phyloP scores from a whole-genome alignment of 2,113 vertebrate species.

The Callipepla squamata region DNA sequence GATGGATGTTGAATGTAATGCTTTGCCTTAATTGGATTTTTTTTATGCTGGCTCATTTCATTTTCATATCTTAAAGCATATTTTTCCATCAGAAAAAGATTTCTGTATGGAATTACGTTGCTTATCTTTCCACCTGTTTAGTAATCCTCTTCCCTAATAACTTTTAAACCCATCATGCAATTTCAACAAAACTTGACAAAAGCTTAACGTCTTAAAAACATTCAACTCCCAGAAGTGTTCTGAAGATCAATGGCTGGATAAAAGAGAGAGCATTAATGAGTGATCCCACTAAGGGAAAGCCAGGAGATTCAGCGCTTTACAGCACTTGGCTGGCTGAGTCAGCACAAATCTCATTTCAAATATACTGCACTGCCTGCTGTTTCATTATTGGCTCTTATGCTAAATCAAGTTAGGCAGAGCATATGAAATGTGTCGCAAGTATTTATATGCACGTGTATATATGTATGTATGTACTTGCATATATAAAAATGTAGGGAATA shows the following conservation, averaged over 20 bases:
- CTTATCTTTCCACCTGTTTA: not conserved
- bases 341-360: not conserved
- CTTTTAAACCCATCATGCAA: not conserved
- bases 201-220: not conserved
- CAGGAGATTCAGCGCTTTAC: not conserved
- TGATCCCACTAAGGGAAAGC: not conserved
- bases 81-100: not conserved
- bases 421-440: not conserved
- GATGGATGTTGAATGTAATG: not conserved
- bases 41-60: not conserved
- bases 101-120: not conserved
- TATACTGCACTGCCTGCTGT: not conserved
- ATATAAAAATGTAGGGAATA: not conserved
- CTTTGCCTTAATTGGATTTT: not conserved
- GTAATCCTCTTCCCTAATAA: not conserved
- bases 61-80: not conserved
- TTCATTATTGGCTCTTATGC: not conserved
- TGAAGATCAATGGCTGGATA: not conserved
- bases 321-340: not conserved
- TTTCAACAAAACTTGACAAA: not conserved
- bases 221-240: not conserved
- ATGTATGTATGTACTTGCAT: not conserved
- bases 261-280: not conserved
- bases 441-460: not conserved
- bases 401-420: not conserved